Base-by-base conservation (phyloP, 2,113 vertebrate genomes). In the Myrmophylax atrothorax region DNA sequence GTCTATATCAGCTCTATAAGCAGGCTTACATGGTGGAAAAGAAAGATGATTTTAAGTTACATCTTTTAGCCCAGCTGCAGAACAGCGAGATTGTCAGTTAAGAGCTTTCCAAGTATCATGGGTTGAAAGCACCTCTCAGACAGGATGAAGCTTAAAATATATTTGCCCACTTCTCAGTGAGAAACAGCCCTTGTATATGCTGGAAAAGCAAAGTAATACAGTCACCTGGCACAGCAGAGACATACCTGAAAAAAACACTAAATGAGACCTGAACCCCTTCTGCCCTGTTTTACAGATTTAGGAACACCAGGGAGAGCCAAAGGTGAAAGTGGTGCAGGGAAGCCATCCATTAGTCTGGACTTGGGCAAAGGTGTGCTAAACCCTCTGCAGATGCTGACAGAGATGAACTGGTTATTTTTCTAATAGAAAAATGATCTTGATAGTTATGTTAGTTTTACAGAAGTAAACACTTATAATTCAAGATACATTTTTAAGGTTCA, bases 61-160 rank as follows among this genome's bases (percentile, higher is more conserved):
- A 52, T 8, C 5, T 14, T 77, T 80, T 86, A 73, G 8, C 11
- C 29, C 4, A 16, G 28, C 7, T 64, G 16, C 33, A 94, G 28
- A 69, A 58, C 10, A 78, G 10, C 0, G 0, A 79, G 13, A 42
- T 14, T 35, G 33, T n/a, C 1, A 53, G 59, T 46, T 72, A 42
- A 49, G 46, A 44, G 7, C 1, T 44, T 53, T 37, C 37, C 42
- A 69, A 52, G 4, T 42, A 25, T 47, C 19, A 31, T 2, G 6
- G 9, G 7, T 60, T 75, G n/a, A 82, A 92, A 80, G 9, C 14
- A 15, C 9, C 5, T 69, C 49, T 80, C 33, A 44, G 33, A 35
- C 12, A 46, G 14, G 4, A 42, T 50, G 7, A 63, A 18, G 9
- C 4, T 72, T 73, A 56, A 77, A 63, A 62, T 49, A 7, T 16